A percentile compares a stretch with the other conserved stretches of the same genome.
Evolutionary conservation across 2,113 vertebrate species (phyloP).

Genomic region (Phaethornis superciliosus): DNA sequence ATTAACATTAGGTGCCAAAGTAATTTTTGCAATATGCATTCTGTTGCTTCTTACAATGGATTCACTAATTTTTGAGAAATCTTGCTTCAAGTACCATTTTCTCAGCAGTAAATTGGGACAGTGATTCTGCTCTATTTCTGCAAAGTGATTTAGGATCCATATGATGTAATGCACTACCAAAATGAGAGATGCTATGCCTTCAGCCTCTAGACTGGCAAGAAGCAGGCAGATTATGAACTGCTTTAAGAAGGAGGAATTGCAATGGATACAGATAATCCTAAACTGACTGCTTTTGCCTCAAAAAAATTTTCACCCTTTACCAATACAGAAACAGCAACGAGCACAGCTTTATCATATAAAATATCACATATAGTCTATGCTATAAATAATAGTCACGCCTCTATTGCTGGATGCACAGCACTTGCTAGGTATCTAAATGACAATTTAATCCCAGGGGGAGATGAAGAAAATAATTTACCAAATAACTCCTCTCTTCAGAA

Average conservation of each 20-base stretch:
- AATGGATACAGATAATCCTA: neutral
- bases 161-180: neutral
- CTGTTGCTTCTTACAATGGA: neutral
- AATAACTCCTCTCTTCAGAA: conserved; percentile 29
- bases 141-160: conserved; percentile 29
- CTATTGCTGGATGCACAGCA: neutral
- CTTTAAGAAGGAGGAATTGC: neutral
- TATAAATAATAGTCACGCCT: neutral
- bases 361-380: no score
- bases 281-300: neutral
- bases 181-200: neutral
- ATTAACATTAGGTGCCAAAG: conserved; percentile 3
- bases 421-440: neutral
- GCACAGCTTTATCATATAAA: neutral
- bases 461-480: neutral
- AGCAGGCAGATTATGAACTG: neutral
- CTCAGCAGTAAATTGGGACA: conserved; percentile 8
- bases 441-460: neutral
- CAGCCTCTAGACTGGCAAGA: neutral
- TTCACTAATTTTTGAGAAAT: neutral
- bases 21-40: neutral
- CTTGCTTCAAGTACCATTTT: neutral
- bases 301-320: neutral
- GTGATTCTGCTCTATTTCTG: neutral
- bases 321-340: fast-evolving